Evolutionary conservation across 2,113 vertebrate genomes (phyloP).

Genomic region (Machaerirhynchus nigripectus): DNA sequence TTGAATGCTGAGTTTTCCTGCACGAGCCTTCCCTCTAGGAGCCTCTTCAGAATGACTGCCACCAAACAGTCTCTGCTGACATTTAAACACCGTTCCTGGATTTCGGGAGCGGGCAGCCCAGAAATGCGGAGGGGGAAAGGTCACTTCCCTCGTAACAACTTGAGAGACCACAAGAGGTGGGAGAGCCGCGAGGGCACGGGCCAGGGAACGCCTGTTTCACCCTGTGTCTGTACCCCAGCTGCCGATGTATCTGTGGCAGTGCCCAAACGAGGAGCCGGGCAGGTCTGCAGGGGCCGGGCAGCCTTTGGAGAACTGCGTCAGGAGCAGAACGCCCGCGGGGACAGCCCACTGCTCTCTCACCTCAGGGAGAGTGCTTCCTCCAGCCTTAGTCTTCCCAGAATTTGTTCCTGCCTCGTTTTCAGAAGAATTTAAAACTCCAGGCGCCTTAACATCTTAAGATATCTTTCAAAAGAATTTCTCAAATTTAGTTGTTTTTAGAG

Average conservation of each 20-base stretch:
- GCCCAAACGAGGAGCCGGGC: background rate
- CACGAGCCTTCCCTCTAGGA: fast-evolving
- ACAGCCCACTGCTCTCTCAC: background rate
- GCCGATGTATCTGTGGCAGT: fast-evolving
- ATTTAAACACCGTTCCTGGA: fast-evolving
- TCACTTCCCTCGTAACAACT: too few species aligned
- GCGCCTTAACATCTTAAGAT: background rate
- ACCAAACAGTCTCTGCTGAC: background rate
- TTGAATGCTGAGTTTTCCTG: background rate
- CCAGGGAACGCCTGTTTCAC: background rate
- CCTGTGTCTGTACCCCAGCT: background rate
- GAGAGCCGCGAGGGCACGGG: background rate
- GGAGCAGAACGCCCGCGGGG: fast-evolving
- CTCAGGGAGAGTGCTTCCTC: fast-evolving
- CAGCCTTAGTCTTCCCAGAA: background rate
- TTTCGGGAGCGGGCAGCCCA: fast-evolving
- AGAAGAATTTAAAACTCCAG: background rate
- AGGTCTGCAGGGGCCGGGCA: background rate
- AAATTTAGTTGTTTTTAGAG: background rate
- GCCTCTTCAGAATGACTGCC: fast-evolving
- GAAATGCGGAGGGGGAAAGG: fast-evolving
- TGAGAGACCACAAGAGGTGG: fast-evolving
- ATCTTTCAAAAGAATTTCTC: background rate
- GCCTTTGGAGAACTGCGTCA: fast-evolving
- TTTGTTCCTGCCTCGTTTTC: background rate